phyloP scores from a whole-genome alignment of 2,797 vertebrate genomes.

The Decapterus maruadsi region DNA sequence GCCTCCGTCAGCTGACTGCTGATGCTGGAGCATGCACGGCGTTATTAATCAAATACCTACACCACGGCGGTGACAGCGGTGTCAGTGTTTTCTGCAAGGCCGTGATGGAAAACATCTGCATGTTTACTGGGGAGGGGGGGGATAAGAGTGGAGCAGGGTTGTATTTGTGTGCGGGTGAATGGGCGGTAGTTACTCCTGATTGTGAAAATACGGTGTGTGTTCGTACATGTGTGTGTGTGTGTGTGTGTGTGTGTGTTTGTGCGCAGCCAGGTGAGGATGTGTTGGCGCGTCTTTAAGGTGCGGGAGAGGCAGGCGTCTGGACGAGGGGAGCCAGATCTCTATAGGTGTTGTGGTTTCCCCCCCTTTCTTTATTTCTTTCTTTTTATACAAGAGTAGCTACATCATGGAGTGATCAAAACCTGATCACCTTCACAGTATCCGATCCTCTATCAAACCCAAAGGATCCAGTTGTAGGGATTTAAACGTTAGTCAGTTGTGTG shows the following conservation, averaged over 20 bases:
- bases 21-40: slow-evolving; percentile 54
- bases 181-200: slow-evolving; percentile 47
- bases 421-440: slow-evolving; percentile 51
- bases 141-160: slow-evolving; percentile 12
- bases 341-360: slow-evolving; percentile 1
- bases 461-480: slow-evolving; percentile 35
- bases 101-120: slow-evolving; percentile 61
- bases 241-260: slow-evolving; percentile 23
- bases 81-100: slow-evolving; percentile 42
- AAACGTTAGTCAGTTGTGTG: slow-evolving; percentile 39
- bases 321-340: slow-evolving; percentile 38
- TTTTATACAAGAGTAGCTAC: background rate
- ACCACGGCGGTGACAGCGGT: slow-evolving; percentile 19
- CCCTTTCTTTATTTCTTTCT: background rate
- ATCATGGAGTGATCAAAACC: slow-evolving; percentile 12
- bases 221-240: slow-evolving; percentile 25
- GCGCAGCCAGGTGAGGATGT: slow-evolving; percentile 75
- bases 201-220: slow-evolving; percentile 35
- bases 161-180: slow-evolving; percentile 19
- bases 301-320: slow-evolving; percentile 71
- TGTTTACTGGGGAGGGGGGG: slow-evolving; percentile 38
- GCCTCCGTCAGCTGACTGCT: slow-evolving; percentile 76
- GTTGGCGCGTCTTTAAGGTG: slow-evolving; percentile 69
- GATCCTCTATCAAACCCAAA: background rate
- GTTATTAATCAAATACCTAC: slow-evolving; percentile 44